phyloP scores from a whole-genome alignment of 2,113 vertebrate species.

The Garra rufa region DNA sequence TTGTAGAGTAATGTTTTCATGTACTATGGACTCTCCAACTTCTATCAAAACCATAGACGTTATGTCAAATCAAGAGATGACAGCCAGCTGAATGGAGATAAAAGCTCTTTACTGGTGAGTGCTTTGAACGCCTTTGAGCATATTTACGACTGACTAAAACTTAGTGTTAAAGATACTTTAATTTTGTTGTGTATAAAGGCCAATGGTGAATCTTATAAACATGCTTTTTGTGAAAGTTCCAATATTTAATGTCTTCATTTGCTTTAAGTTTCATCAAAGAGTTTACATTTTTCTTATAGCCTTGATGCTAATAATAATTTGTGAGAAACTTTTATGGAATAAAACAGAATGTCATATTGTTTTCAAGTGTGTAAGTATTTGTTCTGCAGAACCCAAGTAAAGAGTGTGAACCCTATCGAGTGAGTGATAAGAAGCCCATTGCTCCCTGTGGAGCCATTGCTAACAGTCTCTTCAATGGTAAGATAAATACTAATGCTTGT shows the following conservation, averaged over 20 bases:
- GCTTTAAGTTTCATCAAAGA: neutral
- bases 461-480: constrained; percentile 99
- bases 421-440: constrained; percentile 79
- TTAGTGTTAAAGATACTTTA: too few species aligned
- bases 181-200: neutral
- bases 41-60: constrained; percentile 98
- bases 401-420: constrained; percentile 94
- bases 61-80: constrained; percentile 98
- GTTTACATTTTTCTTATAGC: neutral
- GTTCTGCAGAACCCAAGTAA: constrained; percentile 87
- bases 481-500: constrained; percentile 38
- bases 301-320: neutral
- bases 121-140: neutral
- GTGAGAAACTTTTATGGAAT: neutral
- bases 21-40: constrained; percentile 99
- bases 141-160: too few species aligned
- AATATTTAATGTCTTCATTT: neutral
- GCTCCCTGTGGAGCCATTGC: constrained; percentile 98
- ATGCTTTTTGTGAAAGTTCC: neutral
- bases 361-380: neutral
- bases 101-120: constrained; percentile 79
- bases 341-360: neutral
- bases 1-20: constrained; percentile 94
- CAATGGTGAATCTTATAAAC: neutral
- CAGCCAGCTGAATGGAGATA: constrained; percentile 91